phyloP scores from a whole-genome alignment of 1,140 invertebrate species.

The Drosophila pallidifrons region DNA sequence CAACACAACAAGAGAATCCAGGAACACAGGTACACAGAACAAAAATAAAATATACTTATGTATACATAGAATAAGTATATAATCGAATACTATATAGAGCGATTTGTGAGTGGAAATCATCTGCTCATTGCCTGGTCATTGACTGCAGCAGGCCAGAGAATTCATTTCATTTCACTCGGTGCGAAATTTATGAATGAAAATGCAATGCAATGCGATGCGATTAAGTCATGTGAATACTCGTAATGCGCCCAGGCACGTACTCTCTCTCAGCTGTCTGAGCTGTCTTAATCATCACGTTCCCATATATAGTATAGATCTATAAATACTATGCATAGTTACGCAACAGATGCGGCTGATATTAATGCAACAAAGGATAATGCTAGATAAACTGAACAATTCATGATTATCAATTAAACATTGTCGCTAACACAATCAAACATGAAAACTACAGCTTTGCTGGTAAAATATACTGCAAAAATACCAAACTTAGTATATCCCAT shows the following conservation, averaged over 20 bases:
- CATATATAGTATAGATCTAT: too few relatives aligned
- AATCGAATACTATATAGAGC: background rate
- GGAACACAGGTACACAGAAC: slow-evolving; percentile 15
- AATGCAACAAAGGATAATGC: too few relatives aligned
- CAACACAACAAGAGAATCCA: background rate
- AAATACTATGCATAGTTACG: background rate
- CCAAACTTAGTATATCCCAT: too few relatives aligned
- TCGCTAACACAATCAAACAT: too few relatives aligned
- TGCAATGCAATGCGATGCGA: slow-evolving; percentile 7
- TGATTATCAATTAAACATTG: too few relatives aligned
- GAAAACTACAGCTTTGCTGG: too few relatives aligned
- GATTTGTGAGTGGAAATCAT: background rate
- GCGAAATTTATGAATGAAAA: slow-evolving; percentile 43
- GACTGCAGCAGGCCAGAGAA: slow-evolving; percentile 13
- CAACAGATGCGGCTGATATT: background rate
- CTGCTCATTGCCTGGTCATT: slow-evolving; percentile 30
- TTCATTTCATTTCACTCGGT: slow-evolving; percentile 7
- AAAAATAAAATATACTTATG: background rate
- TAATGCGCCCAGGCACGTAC: slow-evolving; percentile 18
- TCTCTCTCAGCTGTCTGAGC: background rate
- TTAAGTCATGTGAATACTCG: slow-evolving; percentile 8
- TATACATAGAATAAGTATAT: slow-evolving; percentile 3
- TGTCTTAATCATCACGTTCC: background rate
- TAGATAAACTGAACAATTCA: too few relatives aligned
- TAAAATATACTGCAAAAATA: too few relatives aligned